Conservation (phyloP, 2,797 vertebrate species). For the Sebastiscus tertius region DNA sequence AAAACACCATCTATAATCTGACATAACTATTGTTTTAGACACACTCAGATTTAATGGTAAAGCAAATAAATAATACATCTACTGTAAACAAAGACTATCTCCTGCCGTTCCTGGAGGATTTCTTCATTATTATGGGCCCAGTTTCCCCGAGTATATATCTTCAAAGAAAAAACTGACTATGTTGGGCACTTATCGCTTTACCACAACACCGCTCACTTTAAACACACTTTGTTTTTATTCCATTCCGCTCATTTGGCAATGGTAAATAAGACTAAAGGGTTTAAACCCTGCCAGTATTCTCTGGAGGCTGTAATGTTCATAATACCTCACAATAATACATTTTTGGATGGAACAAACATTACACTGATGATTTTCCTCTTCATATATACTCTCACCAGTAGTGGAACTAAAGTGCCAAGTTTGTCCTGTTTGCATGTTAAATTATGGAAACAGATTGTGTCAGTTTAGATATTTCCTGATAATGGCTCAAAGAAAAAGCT, state of each 20-base stretch:
- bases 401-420: background rate
- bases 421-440: background rate
- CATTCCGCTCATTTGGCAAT: conserved; percentile 14
- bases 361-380: background rate
- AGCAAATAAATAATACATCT: background rate
- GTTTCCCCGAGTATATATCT: background rate
- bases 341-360: conserved; percentile 1
- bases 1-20: background rate
- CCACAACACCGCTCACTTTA: background rate
- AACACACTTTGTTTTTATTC: background rate
- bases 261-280: background rate
- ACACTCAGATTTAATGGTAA: background rate
- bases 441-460: background rate
- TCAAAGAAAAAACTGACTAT: background rate
- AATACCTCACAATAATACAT: background rate
- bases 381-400: background rate
- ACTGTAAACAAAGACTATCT: background rate
- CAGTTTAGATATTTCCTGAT: background rate
- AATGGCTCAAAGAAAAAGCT: background rate
- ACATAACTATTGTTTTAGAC: background rate
- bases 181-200: background rate
- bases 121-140: conserved; percentile 10
- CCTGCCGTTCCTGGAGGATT: background rate
- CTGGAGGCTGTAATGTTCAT: background rate
- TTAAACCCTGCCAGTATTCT: background rate